Conservation (phyloP, 2,888 invertebrate genomes). For the Lasioglossum pauxillum region DNA sequence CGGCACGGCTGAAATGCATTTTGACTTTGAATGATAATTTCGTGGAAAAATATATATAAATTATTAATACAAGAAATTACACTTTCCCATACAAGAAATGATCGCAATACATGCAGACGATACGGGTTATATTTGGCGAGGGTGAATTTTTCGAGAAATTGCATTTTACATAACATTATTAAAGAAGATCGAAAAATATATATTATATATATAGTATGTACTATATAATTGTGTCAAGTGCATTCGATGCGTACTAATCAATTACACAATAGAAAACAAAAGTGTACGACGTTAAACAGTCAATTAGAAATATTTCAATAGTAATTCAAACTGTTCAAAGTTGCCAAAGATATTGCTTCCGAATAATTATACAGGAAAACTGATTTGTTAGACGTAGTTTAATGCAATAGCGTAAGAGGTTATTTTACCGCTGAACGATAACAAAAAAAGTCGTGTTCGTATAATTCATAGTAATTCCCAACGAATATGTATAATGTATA, state of each 20-base stretch:
- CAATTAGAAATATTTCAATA: conserved; percentile 47
- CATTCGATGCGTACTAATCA: neutral
- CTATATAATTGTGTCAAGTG: conserved; percentile 12
- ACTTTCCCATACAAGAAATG: neutral
- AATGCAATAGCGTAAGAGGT: neutral
- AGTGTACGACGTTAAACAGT: conserved; percentile 37
- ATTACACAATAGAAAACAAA: conserved; percentile 24
- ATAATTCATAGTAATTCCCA: conserved; percentile 29
- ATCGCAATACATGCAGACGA: neutral
- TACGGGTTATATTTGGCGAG: neutral
- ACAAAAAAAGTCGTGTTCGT: conserved; percentile 20
- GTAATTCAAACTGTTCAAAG: conserved; percentile 50
- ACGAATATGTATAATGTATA: conserved; percentile 1
- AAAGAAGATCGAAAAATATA: neutral
- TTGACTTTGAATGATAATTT: conserved; percentile 15
- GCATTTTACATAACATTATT: neutral
- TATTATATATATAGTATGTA: neutral
- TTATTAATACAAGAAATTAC: conserved; percentile 31
- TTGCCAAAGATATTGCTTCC: conserved; percentile 54
- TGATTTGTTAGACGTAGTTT: conserved; percentile 15
- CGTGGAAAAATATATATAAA: neutral
- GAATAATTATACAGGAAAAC: conserved; percentile 26
- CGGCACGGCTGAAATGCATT: neutral
- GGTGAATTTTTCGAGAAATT: conserved; percentile 5
- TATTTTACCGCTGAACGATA: conserved; percentile 20